Conservation (phyloP, 2,113 vertebrate species). For the Deroptyus accipitrinus region DNA sequence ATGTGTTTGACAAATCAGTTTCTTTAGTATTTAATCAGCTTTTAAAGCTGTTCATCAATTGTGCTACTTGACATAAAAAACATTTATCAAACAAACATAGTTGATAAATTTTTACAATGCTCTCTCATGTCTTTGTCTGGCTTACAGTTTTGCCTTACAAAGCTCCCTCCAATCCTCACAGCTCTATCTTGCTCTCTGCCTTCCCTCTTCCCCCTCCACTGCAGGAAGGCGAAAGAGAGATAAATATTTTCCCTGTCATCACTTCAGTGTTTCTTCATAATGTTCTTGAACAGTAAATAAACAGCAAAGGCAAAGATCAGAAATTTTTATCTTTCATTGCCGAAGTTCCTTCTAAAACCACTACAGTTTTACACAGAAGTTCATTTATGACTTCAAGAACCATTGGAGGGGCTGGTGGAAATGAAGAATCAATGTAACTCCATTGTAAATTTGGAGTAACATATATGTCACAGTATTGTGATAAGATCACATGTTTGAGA, state of each 20-base stretch:
- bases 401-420: neutral
- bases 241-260: constrained; percentile 16
- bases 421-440: neutral
- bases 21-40: neutral
- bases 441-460: neutral
- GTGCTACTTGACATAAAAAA: neutral
- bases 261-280: neutral
- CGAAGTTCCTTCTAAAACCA: neutral
- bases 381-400: neutral
- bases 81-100: neutral
- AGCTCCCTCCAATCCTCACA: neutral
- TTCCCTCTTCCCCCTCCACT: fast-evolving
- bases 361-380: neutral
- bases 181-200: neutral
- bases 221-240: neutral
- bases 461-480: neutral
- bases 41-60: constrained; percentile 6
- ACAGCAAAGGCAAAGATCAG: neutral
- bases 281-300: constrained; percentile 16
- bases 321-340: neutral
- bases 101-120: neutral
- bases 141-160: constrained; percentile 1
- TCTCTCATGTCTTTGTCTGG: neutral
- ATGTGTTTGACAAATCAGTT: neutral
- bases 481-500: neutral